Base-by-base conservation (phyloP, 64 coral and sea anemone species). In the Montipora efflorescens region DNA sequence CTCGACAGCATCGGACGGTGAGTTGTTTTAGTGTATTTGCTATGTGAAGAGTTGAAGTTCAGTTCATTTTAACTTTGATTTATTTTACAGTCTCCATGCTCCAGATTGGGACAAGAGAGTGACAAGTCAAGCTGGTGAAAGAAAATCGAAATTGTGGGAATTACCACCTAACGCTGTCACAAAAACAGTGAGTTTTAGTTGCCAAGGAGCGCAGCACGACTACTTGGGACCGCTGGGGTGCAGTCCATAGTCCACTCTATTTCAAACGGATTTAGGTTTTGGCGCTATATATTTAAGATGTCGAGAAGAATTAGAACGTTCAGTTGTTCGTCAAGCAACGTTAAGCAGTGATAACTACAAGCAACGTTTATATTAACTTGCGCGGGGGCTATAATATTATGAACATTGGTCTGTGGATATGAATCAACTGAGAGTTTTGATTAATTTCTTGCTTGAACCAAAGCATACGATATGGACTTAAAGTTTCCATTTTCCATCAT, bases 71-170 rank as follows among this genome's bases (percentile, higher is more conserved):
- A 3, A 21, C 8, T 50, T 47, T 2, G 53, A 57, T 16, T 71
- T 86, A 15, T 71, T 78, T 86, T 21, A 8, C 19, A 86, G 82
- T 44, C 45, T 86, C 20, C 82, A 86, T 13, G 82, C 82, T 23
- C 82, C 82, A 18, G 66, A 50, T n/a, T 62, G 82, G 46, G 51
- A 3, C 47, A 46, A 86, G 7, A 43, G 48, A 86, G 82, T 44
- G n/a, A 50, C 82, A 16, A 50, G 10, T 19, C 16, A 13, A 46
- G 6, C 43, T 70, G 6, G 49, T n/a, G 5, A 86, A 50, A 16
- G 5, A 12, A 71, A 51, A 86, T 64, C 47, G 19, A 64, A 71
- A 48, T 86, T 71, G 5, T 86, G 62, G 66, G 62, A 50, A 28
- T 67, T 18, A 7, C 45, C 16, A 69, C 36, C 36, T 36, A 23